These are phyloP conservation scores for Aramus guarauna DNA, from an alignment of 2,113 vertebrate genomes.

Conservation along the genomic window DNA sequence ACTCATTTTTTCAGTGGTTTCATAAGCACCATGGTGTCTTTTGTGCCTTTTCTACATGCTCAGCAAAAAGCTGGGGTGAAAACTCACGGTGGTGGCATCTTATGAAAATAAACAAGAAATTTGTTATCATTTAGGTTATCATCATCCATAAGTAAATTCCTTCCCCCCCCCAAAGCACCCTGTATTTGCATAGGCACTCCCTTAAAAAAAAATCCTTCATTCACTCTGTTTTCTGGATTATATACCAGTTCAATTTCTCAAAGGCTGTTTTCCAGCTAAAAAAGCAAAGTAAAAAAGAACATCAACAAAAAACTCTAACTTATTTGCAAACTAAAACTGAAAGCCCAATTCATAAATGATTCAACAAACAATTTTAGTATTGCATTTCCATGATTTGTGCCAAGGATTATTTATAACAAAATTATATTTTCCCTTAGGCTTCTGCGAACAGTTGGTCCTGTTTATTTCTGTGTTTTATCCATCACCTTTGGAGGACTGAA, in stretches of 20 bases:
- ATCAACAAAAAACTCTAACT: background rate
- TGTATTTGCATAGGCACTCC: background rate
- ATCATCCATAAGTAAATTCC: background rate
- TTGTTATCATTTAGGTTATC: background rate
- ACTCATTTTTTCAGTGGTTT: background rate
- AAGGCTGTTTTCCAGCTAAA: constrained; percentile 36
- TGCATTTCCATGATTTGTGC: constrained; percentile 58
- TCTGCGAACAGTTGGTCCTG: constrained; percentile 61
- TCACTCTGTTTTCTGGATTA: background rate
- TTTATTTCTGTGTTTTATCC: constrained; percentile 68
- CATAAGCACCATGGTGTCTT: background rate
- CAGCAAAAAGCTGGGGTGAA: background rate
- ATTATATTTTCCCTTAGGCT: constrained; percentile 62
- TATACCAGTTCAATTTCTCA: background rate
- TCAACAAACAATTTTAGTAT: constrained; percentile 72
- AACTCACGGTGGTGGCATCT: background rate
- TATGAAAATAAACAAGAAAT: background rate
- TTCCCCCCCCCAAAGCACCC: too few relatives aligned
- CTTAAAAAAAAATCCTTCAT: background rate
- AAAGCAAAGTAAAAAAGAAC: constrained; percentile 14
- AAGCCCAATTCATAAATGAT: constrained; percentile 68
- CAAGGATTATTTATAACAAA: constrained; percentile 69
- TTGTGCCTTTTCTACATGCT: background rate
- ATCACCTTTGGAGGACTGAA: constrained; percentile 61
- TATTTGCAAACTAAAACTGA: constrained; percentile 62